A percentile compares a stretch with the other conserved stretches of the same genome.
phyloP scores from a whole-genome alignment of 2,113 vertebrate genomes.

The Toxostoma redivivum region DNA sequence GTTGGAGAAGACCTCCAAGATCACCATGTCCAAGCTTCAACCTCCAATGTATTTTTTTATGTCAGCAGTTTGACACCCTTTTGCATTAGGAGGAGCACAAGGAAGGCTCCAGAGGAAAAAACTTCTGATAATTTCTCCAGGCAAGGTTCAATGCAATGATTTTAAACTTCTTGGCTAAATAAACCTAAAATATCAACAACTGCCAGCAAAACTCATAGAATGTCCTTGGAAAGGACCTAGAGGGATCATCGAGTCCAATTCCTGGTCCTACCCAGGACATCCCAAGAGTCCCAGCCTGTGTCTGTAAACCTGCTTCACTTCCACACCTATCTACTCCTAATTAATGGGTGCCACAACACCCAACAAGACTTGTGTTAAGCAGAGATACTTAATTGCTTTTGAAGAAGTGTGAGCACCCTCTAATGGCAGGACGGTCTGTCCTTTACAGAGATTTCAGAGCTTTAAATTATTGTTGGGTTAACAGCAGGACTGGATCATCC shows the following conservation, averaged over 20 bases:
- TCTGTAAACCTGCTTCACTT: not conserved
- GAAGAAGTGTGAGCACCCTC: not conserved
- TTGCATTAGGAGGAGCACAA: not conserved
- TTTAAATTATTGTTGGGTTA: not conserved
- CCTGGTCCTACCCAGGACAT: not conserved
- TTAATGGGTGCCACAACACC: not conserved
- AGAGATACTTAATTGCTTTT: not conserved
- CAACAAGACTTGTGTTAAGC: accelerated
- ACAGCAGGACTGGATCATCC: not conserved
- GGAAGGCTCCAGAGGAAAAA: not conserved
- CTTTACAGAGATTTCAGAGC: not conserved
- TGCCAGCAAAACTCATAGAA: not conserved
- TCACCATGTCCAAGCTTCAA: not conserved
- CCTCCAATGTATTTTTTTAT: not conserved
- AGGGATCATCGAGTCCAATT: not conserved
- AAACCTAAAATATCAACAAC: not conserved
- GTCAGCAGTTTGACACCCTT: not conserved
- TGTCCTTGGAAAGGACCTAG: not conserved
- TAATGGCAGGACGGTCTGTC: not conserved
- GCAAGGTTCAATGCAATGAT: not conserved
- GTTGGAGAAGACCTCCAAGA: not conserved
- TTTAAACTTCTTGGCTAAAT: not conserved
- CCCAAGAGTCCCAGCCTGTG: not conserved
- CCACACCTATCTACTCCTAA: not conserved
- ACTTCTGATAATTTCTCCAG: not conserved